Evolutionary conservation across 2,888 invertebrate genomes (phyloP), one percentile per base, ranked within the genome.

Genomic region (Agrilus biguttatus): DNA sequence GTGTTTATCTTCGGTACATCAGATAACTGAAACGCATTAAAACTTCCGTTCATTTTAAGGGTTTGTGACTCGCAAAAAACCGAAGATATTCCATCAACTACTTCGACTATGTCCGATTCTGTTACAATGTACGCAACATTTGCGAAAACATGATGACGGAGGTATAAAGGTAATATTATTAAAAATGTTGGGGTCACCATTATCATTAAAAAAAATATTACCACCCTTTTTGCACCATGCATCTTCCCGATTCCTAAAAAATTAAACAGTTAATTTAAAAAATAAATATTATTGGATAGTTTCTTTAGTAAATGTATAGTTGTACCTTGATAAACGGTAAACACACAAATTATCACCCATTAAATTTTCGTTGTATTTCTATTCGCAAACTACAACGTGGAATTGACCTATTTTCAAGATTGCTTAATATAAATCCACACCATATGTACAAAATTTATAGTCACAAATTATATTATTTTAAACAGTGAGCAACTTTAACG

Each of bases 101-200:
- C 83, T 61, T 86, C 84, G 40, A 88, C 72, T 14, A 88, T 80
- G 66, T 89, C 89, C 1, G 87, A 87, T 62, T 88, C 87, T 8
- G 85, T 83, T 52, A 89, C 80, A 50, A 76, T 75, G 57, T 85
- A 86, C 49, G 74, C 71, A 17, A 85, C 80, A 70, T 86, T 83
- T 28, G 81, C 81, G 67, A 83, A 89, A 41, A 76, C 72, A 47
- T 75, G 75, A 62, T 85, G 83, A 38, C 85, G 71, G 50, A 89
- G 68, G 62, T 87, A 86, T 37, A 89, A 64, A 13, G 88, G 87
- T 49, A 82, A 72, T 41, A 85, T 75, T 51, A 89, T 80, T 43
- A 88, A 69, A 49, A 79, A 68, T 45, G 80, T 75, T 41, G 89
- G 88, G 47, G 88, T 63, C 48, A 88, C 70, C 40, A 80, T 79